Conservation (phyloP, 2,888 invertebrate genomes). For the Harpalus rufipes region DNA sequence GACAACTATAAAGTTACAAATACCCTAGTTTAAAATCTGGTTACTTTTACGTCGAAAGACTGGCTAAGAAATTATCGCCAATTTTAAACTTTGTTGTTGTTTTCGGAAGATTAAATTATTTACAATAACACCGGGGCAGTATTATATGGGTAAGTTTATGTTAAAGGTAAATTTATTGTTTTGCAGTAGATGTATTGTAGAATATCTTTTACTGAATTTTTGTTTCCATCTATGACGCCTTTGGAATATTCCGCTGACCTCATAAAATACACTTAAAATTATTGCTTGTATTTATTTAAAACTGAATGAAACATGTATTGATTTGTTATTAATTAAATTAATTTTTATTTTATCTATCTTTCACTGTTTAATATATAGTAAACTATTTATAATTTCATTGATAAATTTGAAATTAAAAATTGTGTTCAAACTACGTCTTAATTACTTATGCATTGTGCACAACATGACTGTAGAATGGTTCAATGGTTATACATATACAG, state of each 20-base stretch:
- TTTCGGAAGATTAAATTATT: constrained; percentile 1
- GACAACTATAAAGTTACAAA: neutral
- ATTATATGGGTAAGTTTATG: constrained; percentile 26
- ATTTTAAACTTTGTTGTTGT: constrained; percentile 20
- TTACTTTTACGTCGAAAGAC: constrained; percentile 22
- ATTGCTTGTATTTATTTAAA: neutral
- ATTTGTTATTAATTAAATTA: neutral
- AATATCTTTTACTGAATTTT: constrained; percentile 1
- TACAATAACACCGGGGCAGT: neutral
- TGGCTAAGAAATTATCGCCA: neutral
- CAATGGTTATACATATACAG: too few species aligned
- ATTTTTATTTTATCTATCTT: neutral
- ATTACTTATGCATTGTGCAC: neutral
- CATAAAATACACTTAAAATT: neutral
- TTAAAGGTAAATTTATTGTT: neutral
- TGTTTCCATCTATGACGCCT: neutral
- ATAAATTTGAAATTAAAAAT: neutral
- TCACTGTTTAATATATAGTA: too few species aligned
- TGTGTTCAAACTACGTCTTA: neutral
- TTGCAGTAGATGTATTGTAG: neutral
- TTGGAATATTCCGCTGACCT: constrained; percentile 34
- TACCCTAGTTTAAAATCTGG: constrained; percentile 12
- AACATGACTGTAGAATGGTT: neutral
- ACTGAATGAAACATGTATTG: neutral
- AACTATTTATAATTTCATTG: too few species aligned